Conservation (phyloP, 2,797 vertebrate genomes). For the Tauraco hartlaubi region DNA sequence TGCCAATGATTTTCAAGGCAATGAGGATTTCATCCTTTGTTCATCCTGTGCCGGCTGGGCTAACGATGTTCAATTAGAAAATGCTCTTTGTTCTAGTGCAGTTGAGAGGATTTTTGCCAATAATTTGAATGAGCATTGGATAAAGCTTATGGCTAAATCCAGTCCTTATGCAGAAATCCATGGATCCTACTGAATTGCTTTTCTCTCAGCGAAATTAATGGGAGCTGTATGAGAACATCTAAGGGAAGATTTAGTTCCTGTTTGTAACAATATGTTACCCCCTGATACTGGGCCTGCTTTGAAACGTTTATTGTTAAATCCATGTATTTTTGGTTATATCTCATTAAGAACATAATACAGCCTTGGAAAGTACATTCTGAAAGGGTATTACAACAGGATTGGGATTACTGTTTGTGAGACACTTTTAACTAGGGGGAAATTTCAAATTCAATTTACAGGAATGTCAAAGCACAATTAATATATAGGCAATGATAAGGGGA, state of each 20-base stretch:
- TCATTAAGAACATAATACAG: conserved; percentile 70
- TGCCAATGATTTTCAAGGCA: conserved; percentile 31
- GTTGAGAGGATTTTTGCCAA: conserved; percentile 54
- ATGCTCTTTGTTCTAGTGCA: conserved; percentile 56
- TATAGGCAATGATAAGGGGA: conserved; percentile 77
- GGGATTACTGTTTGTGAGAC: conserved; percentile 71
- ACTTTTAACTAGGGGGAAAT: conserved; percentile 76
- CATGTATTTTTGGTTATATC: conserved; percentile 59
- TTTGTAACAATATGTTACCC: conserved; percentile 35
- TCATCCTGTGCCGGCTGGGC: conserved; percentile 10
- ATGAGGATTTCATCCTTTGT: conserved; percentile 55
- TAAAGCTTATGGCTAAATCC: conserved; percentile 51
- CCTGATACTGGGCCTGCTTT: conserved; percentile 45
- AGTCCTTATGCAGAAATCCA: conserved; percentile 22
- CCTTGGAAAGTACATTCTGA: conserved; percentile 64
- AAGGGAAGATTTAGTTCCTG: conserved; percentile 52
- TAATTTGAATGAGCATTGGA: conserved; percentile 45
- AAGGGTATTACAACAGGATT: conserved; percentile 69
- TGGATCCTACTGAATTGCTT: conserved; percentile 31
- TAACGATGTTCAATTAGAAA: conserved; percentile 54
- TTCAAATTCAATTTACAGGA: conserved; percentile 82
- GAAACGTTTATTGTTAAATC: conserved; percentile 70
- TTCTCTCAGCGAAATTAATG: conserved; percentile 41
- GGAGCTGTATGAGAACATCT: conserved; percentile 32
- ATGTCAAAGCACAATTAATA: conserved; percentile 81